phyloP scores from a whole-genome alignment of 2,797 vertebrate genomes.

The Thaleichthys pacificus region DNA sequence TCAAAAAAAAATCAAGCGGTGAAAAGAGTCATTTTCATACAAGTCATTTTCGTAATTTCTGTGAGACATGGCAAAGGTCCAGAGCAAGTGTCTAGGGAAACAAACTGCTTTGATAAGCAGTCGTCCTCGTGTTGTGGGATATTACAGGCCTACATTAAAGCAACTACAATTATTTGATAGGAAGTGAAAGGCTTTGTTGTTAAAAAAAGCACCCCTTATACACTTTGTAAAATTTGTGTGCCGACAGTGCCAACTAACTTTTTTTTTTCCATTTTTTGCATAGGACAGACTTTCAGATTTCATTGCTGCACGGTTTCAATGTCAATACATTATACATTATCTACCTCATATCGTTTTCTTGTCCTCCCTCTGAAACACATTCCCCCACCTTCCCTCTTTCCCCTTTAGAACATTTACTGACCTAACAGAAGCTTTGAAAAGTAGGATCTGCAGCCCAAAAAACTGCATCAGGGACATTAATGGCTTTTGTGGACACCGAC shows the following conservation, averaged over 20 bases:
- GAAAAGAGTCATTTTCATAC: not conserved
- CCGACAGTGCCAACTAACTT: slow-evolving; percentile 63
- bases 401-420: slow-evolving; percentile 20
- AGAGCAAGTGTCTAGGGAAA: too few relatives aligned
- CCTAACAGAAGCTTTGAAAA: slow-evolving; percentile 40
- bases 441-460: slow-evolving; percentile 59
- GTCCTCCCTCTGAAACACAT: not conserved
- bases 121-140: not conserved
- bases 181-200: slow-evolving; percentile 12
- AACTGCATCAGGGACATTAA: slow-evolving; percentile 60
- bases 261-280: not conserved
- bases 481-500: slow-evolving; percentile 25
- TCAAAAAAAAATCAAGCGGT: not conserved
- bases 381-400: not conserved
- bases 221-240: slow-evolving; percentile 14
- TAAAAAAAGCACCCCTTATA: slow-evolving; percentile 7
- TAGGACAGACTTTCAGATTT: slow-evolving; percentile 8
- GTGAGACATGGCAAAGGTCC: too few relatives aligned
- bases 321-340: slow-evolving; percentile 11
- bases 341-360: slow-evolving; percentile 5
- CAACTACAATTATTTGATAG: not conserved
- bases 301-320: slow-evolving; percentile 25
- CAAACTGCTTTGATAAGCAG: too few relatives aligned
- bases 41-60: too few relatives aligned
- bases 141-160: not conserved